phyloP scores from a whole-genome alignment of 2,888 invertebrate species.

The Phyllotreta striolata region DNA sequence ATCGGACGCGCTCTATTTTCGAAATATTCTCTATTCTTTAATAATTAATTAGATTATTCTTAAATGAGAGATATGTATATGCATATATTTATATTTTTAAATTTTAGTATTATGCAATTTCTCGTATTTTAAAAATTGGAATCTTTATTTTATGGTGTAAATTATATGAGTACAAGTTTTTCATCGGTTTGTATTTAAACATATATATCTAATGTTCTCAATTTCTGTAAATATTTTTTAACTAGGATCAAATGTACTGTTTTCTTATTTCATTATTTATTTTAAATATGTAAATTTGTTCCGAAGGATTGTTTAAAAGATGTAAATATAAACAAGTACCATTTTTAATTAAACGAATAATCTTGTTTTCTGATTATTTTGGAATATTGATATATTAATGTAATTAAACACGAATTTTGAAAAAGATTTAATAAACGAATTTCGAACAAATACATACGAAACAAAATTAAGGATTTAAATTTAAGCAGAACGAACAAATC shows the following conservation, averaged over 20 bases:
- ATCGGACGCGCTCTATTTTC: conserved; percentile 16
- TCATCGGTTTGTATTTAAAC: conserved; percentile 33
- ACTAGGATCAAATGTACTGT: conserved; percentile 39
- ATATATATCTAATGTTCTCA: conserved; percentile 38
- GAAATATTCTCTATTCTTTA: conserved; percentile 19
- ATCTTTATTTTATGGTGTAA: conserved; percentile 35
- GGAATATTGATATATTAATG: too few relatives aligned
- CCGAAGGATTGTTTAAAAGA: conserved; percentile 51
- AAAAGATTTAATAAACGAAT: too few relatives aligned
- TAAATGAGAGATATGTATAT: conserved; percentile 14
- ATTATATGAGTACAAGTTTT: conserved; percentile 31
- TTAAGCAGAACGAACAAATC: too few relatives aligned
- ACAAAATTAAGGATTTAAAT: too few relatives aligned
- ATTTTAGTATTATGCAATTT: conserved; percentile 23
- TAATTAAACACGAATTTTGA: too few relatives aligned
- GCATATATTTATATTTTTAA: conserved; percentile 23
- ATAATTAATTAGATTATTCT: conserved; percentile 20
- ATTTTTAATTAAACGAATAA: conserved; percentile 30
- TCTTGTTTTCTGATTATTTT: not conserved
- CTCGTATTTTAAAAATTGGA: conserved; percentile 12
- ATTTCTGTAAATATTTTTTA: conserved; percentile 43
- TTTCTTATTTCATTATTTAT: conserved; percentile 44
- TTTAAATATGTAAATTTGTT: conserved; percentile 46
- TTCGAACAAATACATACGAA: too few relatives aligned
- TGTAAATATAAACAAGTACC: conserved; percentile 47